Conservation (phyloP, 2,113 vertebrate genomes). For the Callopanchax toddi region DNA sequence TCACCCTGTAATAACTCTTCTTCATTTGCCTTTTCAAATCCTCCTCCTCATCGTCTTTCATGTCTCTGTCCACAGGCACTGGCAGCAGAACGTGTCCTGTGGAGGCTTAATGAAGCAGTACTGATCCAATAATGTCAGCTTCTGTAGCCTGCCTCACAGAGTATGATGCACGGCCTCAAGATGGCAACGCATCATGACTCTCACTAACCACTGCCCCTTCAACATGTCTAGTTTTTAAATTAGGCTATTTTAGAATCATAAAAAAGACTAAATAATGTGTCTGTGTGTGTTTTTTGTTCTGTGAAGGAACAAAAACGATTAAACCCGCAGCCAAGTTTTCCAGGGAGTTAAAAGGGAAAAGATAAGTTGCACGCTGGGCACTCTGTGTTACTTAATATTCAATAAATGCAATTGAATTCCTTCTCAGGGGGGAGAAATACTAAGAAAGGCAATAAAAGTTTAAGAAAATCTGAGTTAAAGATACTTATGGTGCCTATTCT, state of each 20-base stretch:
- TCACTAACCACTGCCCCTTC: constrained; percentile 40
- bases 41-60: not conserved
- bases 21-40: not conserved
- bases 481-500: not conserved
- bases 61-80: constrained; percentile 44
- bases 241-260: constrained; percentile 11
- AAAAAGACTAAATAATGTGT: constrained; percentile 3
- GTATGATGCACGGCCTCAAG: constrained; percentile 44
- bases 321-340: constrained; percentile 2
- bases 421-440: constrained; percentile 20
- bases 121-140: constrained; percentile 67
- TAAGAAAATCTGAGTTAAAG: constrained; percentile 9
- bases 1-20: constrained; percentile 5
- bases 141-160: constrained; percentile 52
- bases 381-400: constrained; percentile 28
- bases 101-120: constrained; percentile 66
- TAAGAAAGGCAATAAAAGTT: constrained; percentile 1
- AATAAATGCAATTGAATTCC: constrained; percentile 29
- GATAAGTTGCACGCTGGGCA: constrained; percentile 3
- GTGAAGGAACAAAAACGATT: constrained; percentile 5
- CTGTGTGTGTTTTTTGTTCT: constrained; percentile 1
- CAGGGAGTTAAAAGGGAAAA: not conserved
- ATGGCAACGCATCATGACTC: constrained; percentile 29
- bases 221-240: constrained; percentile 32
- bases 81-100: constrained; percentile 37